phyloP scores from a whole-genome alignment of 2,888 invertebrate genomes.

The Liodrosophila aerea region DNA sequence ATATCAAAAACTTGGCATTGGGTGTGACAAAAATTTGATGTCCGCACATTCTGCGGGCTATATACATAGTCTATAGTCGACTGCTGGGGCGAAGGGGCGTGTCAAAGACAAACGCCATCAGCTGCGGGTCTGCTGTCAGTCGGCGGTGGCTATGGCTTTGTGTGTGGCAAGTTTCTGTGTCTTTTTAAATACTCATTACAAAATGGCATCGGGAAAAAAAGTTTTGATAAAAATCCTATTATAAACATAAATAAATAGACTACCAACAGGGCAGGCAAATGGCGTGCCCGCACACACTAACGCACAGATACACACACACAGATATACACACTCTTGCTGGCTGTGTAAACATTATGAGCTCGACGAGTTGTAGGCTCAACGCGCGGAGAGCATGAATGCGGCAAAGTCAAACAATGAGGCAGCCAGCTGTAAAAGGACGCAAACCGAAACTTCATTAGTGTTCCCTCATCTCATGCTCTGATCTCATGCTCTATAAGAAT shows the following conservation, averaged over 20 bases:
- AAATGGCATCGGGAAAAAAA: constrained; percentile 64
- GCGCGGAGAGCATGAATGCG: constrained; percentile 35
- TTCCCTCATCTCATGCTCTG: constrained; percentile 38
- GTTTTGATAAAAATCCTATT: constrained; percentile 79
- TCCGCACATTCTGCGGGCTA: constrained; percentile 45
- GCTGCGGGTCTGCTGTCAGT: constrained; percentile 50
- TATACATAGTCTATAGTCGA: constrained; percentile 1
- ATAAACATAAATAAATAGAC: constrained; percentile 78
- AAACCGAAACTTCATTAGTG: constrained; percentile 73
- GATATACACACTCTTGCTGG: too few relatives aligned
- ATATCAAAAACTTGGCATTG: too few relatives aligned
- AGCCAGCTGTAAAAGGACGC: constrained; percentile 69
- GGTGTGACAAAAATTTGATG: constrained; percentile 33
- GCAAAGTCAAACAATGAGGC: constrained; percentile 74
- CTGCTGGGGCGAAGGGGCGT: constrained; percentile 34
- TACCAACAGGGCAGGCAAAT: constrained; percentile 43
- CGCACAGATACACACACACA: constrained; percentile 18
- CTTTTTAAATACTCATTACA: constrained; percentile 77
- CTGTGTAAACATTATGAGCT: constrained; percentile 66
- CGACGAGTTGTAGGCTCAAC: constrained; percentile 34
- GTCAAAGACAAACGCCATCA: constrained; percentile 69
- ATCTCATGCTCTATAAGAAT: constrained; percentile 52
- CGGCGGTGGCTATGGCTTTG: constrained; percentile 15
- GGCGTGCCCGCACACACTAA: constrained; percentile 17
- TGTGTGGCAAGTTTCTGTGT: constrained; percentile 48